Evolutionary conservation across 2,113 vertebrate species (phyloP).

Genomic region (Grallaria varia): DNA sequence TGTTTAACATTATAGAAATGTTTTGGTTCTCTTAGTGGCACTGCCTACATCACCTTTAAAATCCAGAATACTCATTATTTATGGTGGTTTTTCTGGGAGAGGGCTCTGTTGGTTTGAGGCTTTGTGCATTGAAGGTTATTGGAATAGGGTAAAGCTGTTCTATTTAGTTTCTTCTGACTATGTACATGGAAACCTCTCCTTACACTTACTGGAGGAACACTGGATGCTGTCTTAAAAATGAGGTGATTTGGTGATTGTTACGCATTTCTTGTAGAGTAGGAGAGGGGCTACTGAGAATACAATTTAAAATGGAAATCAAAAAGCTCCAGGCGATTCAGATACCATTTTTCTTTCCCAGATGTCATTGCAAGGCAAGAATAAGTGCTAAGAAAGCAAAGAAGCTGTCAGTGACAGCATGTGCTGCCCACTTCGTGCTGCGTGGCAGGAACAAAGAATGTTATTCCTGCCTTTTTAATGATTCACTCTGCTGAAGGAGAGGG

Average conservation of each 20-base stretch:
- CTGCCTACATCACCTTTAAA: not conserved
- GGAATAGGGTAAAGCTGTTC: not conserved
- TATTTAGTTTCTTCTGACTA: not conserved
- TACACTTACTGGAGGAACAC: not conserved
- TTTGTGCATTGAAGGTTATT: not conserved
- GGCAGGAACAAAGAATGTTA: conserved; percentile 28
- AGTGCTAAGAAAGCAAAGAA: not conserved
- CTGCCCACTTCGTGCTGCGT: not conserved
- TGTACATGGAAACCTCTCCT: not conserved
- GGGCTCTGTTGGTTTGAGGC: not conserved
- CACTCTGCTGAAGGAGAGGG: not conserved
- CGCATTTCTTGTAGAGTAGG: not conserved
- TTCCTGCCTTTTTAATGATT: conserved; percentile 8
- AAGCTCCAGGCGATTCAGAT: not conserved
- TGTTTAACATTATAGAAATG: not conserved
- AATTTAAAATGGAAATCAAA: not conserved
- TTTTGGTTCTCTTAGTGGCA: not conserved
- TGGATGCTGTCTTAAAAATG: not conserved
- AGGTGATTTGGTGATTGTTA: not conserved
- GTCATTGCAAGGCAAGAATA: not conserved
- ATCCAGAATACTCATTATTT: not conserved
- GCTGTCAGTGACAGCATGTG: conserved; percentile 14
- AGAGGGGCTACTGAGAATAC: not conserved
- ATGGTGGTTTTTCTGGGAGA: not conserved
- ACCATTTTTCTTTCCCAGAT: not conserved